These are phyloP conservation scores for Temnopleurus reevesii DNA, from an alignment of 53 echinoderm and acorn worm species.

Conservation along the genomic window DNA sequence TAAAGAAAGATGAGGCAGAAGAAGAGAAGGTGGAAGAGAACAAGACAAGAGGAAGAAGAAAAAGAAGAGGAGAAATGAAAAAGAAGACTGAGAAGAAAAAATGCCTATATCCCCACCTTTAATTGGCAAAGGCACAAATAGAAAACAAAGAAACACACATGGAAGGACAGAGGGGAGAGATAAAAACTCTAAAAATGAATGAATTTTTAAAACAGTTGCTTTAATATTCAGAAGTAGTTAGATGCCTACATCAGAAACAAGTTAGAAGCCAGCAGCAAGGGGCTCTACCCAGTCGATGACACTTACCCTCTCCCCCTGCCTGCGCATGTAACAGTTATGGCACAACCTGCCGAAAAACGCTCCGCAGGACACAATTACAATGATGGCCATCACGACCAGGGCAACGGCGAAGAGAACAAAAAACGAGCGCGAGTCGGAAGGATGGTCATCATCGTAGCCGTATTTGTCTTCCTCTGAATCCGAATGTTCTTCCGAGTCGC, in stretches of 20 bases:
- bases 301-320: slow-evolving; percentile 1
- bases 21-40: too few relatives aligned
- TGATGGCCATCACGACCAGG: not conserved
- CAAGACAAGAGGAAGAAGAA: too few relatives aligned
- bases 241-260: too few relatives aligned
- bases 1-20: too few relatives aligned
- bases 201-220: too few relatives aligned
- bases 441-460: not conserved
- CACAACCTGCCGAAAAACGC: not conserved
- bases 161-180: not conserved
- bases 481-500: not conserved
- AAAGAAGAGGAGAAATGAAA: too few relatives aligned
- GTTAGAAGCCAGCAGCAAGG: not conserved
- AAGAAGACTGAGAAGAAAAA: too few relatives aligned
- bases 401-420: not conserved
- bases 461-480: not conserved
- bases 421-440: not conserved
- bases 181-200: too few relatives aligned
- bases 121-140: too few relatives aligned
- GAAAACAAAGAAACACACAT: not conserved
- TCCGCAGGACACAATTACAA: slow-evolving; percentile 11
- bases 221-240: slow-evolving; percentile 1
- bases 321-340: not conserved
- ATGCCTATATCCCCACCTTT: too few relatives aligned
- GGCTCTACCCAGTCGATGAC: not conserved